These are phyloP conservation scores for Scopus umbretta DNA, from an alignment of 2,113 vertebrate species.

Conservation along the genomic window DNA sequence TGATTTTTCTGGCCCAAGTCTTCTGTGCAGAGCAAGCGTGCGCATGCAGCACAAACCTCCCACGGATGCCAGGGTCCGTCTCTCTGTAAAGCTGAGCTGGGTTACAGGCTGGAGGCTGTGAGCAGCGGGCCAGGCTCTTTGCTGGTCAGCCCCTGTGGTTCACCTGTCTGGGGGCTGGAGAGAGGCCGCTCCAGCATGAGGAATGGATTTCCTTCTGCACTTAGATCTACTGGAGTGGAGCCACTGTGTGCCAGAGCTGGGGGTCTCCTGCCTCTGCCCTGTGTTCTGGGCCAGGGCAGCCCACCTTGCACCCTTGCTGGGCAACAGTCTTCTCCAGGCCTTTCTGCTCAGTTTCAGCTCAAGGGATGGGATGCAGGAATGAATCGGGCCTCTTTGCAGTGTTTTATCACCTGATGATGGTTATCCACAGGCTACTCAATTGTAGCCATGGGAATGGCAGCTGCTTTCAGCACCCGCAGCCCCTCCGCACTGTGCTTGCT, in stretches of 20 bases:
- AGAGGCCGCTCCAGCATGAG: background rate
- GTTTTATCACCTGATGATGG: slow-evolving; percentile 13
- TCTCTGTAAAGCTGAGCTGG: background rate
- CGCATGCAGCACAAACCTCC: fast-evolving
- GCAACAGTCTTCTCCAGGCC: background rate
- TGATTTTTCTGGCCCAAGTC: background rate
- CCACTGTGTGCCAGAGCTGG: background rate
- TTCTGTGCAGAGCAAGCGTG: background rate
- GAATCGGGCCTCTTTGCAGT: background rate
- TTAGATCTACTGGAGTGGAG: background rate
- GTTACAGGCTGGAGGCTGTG: background rate
- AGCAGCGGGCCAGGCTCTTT: background rate
- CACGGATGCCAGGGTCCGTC: fast-evolving
- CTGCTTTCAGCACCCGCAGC: background rate
- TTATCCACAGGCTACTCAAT: background rate
- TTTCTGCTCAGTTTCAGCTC: background rate
- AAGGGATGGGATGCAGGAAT: background rate
- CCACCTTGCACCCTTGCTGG: background rate
- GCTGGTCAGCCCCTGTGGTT: background rate
- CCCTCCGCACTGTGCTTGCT: background rate
- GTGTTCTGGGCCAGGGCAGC: background rate
- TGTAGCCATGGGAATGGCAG: slow-evolving; percentile 35
- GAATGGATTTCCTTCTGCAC: background rate
- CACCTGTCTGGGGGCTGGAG: background rate
- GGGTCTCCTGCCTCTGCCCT: background rate